A percentile compares a stretch with the other conserved stretches of the same genome.
Evolutionary conservation across 2,113 vertebrate species (phyloP).

Genomic region (Macrotus californicus): DNA sequence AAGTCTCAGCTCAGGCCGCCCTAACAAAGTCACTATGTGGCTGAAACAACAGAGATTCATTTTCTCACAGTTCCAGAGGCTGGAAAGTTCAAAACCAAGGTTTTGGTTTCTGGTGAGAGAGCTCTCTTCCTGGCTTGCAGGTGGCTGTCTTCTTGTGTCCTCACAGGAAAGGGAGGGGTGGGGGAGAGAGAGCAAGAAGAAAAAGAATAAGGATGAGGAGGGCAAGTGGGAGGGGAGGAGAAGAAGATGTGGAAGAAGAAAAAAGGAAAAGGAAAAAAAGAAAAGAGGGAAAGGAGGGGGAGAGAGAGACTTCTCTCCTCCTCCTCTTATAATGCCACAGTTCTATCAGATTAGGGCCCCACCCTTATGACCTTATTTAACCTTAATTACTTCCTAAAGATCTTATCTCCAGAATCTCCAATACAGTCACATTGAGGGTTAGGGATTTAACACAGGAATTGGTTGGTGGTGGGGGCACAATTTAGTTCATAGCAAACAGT

Average conservation of each 20-base stretch:
- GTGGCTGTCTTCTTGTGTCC: not conserved
- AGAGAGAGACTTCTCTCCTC: not conserved
- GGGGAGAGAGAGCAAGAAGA: not conserved
- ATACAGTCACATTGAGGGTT: not conserved
- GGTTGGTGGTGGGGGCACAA: accelerated
- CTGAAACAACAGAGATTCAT: not conserved
- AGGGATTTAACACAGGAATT: not conserved
- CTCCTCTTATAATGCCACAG: not conserved
- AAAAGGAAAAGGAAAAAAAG: too few species aligned
- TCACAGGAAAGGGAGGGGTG: not conserved
- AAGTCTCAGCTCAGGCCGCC: not conserved
- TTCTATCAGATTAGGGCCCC: not conserved
- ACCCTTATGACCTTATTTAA: not conserved
- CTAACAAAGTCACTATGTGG: not conserved
- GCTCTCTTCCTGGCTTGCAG: not conserved
- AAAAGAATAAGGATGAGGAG: not conserved
- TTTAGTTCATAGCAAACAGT: not conserved
- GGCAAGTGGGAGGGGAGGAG: accelerated
- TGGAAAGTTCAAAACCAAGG: not conserved
- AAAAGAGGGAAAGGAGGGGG: not conserved
- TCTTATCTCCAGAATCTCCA: not conserved
- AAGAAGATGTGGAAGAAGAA: accelerated
- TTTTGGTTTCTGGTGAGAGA: not conserved
- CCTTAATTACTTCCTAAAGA: not conserved
- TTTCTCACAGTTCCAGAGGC: not conserved